Percentiles rank a stretch among this genome's conserved stretches.
phyloP scores from a whole-genome alignment of 2,113 vertebrate genomes.

The Dipodomys spectabilis region DNA sequence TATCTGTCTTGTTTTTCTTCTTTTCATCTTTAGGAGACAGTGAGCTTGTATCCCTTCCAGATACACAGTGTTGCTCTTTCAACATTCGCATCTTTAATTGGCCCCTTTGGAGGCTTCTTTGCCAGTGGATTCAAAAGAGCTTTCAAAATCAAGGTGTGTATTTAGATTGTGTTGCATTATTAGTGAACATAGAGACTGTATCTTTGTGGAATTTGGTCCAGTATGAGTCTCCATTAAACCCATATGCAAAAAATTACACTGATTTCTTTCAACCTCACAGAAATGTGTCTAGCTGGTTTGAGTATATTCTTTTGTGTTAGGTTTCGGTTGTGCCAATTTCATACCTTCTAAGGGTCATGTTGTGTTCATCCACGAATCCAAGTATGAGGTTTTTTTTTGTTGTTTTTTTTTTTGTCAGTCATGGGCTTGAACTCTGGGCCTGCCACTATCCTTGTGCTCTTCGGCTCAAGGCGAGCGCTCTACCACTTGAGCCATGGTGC shows the following conservation, averaged over 20 bases:
- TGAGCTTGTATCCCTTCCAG: slow-evolving; percentile 97
- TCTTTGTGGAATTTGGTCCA: neutral
- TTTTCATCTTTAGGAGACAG: slow-evolving; percentile 88
- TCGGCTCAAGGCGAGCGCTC: no score
- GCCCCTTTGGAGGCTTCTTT: slow-evolving; percentile 98
- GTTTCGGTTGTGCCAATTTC: neutral
- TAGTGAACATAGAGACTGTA: neutral
- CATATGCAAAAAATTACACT: neutral
- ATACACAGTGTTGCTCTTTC: slow-evolving; percentile 97
- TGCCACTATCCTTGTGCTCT: no score
- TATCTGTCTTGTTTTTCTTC: neutral
- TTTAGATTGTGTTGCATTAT: neutral
- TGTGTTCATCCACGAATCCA: neutral
- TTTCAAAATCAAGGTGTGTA: slow-evolving; percentile 97
- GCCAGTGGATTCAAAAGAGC: slow-evolving; percentile 99
- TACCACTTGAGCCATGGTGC: no score
- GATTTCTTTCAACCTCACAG: neutral
- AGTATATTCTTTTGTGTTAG: neutral
- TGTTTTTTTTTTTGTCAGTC: no score
- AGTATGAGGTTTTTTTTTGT: no score
- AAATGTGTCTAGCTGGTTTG: neutral
- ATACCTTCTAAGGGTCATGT: neutral
- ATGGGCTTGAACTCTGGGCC: no score
- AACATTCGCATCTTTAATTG: slow-evolving; percentile 95
- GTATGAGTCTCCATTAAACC: neutral